These are phyloP conservation scores for Linyphia triangularis DNA, from an alignment of 2,888 invertebrate genomes.

Conservation along the genomic window DNA sequence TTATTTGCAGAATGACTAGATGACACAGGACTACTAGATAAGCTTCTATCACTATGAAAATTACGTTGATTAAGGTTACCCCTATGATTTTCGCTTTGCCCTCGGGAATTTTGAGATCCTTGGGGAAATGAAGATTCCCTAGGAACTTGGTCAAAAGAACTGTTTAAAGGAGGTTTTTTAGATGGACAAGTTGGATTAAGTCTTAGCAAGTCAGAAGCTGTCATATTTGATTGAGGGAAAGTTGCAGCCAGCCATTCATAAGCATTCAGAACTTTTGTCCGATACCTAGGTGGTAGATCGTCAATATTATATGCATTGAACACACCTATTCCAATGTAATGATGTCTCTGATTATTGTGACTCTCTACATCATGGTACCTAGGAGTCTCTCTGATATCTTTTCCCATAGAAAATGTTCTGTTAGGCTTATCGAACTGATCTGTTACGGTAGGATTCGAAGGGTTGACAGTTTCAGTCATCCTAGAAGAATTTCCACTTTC, in stretches of 20 bases:
- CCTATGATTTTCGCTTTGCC: background rate
- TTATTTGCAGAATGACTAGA: background rate
- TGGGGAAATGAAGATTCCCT: too few species aligned
- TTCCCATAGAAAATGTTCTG: background rate
- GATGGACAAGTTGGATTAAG: background rate
- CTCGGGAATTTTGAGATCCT: background rate
- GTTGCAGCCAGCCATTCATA: background rate
- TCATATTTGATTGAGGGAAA: background rate
- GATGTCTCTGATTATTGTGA: constrained; percentile 21
- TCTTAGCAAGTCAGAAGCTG: background rate
- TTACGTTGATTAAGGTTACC: background rate
- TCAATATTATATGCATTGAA: constrained; percentile 51
- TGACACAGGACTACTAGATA: background rate
- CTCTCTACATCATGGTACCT: constrained; percentile 44
- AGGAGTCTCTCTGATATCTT: constrained; percentile 3
- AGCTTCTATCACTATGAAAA: background rate
- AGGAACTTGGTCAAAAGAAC: too few species aligned
- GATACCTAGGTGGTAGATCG: constrained; percentile 55
- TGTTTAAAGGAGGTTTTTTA: background rate
- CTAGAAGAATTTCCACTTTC: background rate
- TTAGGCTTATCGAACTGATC: background rate
- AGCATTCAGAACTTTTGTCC: constrained; percentile 30
- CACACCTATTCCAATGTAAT: constrained; percentile 49
- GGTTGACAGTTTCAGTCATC: background rate
- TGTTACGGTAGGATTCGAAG: background rate